phyloP scores from a whole-genome alignment of 1,140 invertebrate species.

The Drosophila watanabei region DNA sequence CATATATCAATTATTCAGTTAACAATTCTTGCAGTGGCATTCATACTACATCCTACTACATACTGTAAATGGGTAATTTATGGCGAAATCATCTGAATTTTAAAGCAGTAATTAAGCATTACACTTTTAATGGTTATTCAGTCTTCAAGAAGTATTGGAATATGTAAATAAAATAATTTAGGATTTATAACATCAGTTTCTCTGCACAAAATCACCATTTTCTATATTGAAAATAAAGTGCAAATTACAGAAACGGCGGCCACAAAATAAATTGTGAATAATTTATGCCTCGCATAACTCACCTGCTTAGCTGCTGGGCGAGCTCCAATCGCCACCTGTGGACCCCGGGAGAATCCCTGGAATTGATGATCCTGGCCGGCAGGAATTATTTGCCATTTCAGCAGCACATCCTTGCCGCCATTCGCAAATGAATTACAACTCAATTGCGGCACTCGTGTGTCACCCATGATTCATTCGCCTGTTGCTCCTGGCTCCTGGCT shows the following conservation, averaged over 20 bases:
- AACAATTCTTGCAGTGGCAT: neutral
- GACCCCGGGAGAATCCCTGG: slow-evolving; percentile 1
- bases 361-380: slow-evolving; percentile 20
- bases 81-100: neutral
- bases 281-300: slow-evolving; percentile 30
- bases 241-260: neutral
- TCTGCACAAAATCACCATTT: neutral
- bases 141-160: neutral
- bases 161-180: neutral
- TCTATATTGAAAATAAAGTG: neutral
- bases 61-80: neutral
- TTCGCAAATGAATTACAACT: slow-evolving; percentile 47
- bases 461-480: slow-evolving; percentile 54
- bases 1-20: slow-evolving; percentile 27
- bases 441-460: slow-evolving; percentile 48
- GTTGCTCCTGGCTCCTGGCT: slow-evolving; percentile 13
- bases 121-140: neutral
- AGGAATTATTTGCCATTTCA: slow-evolving; percentile 41
- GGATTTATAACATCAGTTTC: neutral
- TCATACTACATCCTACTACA: neutral
- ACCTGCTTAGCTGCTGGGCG: slow-evolving; percentile 8
- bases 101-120: neutral
- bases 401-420: slow-evolving; percentile 12
- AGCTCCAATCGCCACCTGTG: neutral
- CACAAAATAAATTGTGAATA: slow-evolving; percentile 9